A percentile compares a stretch with the other conserved stretches of the same genome.
Conservation (phyloP, 2,888 invertebrate species). For the Ecdyonurus torrentis region DNA sequence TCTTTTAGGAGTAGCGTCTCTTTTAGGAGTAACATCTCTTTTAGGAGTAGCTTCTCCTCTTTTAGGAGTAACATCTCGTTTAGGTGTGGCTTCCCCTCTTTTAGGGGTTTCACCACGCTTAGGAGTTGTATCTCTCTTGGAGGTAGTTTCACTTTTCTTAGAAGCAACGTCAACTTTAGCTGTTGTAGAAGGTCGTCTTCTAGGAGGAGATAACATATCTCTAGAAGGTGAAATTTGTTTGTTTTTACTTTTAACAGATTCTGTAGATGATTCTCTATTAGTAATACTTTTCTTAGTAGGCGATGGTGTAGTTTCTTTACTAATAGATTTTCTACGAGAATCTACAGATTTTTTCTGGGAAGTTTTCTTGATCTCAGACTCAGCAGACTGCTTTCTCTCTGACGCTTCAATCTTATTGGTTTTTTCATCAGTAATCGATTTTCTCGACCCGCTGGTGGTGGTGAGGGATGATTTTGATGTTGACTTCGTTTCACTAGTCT, state of each 20-base stretch:
- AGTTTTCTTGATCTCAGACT: conserved; percentile 26
- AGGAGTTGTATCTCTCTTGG: too few species aligned
- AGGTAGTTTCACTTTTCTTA: not conserved
- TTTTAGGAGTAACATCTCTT: not conserved
- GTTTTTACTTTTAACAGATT: conserved; percentile 1
- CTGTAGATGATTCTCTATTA: not conserved
- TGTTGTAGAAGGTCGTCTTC: not conserved
- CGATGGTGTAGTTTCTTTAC: not conserved
- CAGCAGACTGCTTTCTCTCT: conserved; percentile 13
- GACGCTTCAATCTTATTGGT: not conserved
- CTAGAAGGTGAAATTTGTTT: not conserved
- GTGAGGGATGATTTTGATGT: conserved; percentile 14
- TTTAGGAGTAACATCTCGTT: not conserved
- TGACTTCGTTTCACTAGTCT: conserved; percentile 18
- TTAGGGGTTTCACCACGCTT: not conserved
- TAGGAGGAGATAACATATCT: conserved; percentile 1
- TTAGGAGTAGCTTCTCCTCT: not conserved
- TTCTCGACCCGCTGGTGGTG: conserved; percentile 23
- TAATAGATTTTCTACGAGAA: not conserved
- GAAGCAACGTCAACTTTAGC: not conserved
- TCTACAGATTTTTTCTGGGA: conserved; percentile 20
- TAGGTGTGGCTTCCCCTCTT: not conserved
- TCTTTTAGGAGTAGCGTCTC: not conserved
- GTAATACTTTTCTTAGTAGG: conserved; percentile 1
- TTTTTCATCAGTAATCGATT: conserved; percentile 19